phyloP scores from a whole-genome alignment of 2,888 invertebrate genomes.

The Bimastos eiseni region DNA sequence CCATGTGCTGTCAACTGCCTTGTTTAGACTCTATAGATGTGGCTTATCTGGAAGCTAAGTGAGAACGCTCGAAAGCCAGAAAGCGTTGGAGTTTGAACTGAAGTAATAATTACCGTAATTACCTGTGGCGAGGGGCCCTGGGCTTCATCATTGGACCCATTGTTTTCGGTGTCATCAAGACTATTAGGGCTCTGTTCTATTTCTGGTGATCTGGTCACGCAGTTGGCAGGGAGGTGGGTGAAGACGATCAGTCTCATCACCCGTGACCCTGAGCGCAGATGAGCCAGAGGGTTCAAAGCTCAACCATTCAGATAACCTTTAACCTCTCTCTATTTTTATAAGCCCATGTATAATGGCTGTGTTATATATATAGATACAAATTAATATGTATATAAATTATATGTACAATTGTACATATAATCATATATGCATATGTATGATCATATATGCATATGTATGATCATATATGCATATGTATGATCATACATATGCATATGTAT shows the following conservation, averaged over 20 bases:
- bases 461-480: no score
- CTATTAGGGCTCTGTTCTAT: conserved; percentile 13
- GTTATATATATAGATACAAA: no score
- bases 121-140: neutral
- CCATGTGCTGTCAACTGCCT: no score
- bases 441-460: no score
- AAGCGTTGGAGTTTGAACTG: neutral
- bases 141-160: neutral
- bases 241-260: neutral
- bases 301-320: neutral
- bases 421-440: no score
- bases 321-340: no score
- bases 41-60: neutral
- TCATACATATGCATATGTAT: no score
- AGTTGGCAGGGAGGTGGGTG: neutral
- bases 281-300: neutral
- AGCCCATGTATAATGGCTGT: no score
- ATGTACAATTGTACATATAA: no score
- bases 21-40: neutral
- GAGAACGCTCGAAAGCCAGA: neutral
- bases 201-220: neutral
- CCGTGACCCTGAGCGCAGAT: neutral
- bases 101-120: neutral
- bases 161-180: neutral
- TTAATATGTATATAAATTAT: no score